These are phyloP conservation scores for Linnaemya tessellans DNA, from an alignment of 2,888 invertebrate species.

Conservation along the genomic window DNA sequence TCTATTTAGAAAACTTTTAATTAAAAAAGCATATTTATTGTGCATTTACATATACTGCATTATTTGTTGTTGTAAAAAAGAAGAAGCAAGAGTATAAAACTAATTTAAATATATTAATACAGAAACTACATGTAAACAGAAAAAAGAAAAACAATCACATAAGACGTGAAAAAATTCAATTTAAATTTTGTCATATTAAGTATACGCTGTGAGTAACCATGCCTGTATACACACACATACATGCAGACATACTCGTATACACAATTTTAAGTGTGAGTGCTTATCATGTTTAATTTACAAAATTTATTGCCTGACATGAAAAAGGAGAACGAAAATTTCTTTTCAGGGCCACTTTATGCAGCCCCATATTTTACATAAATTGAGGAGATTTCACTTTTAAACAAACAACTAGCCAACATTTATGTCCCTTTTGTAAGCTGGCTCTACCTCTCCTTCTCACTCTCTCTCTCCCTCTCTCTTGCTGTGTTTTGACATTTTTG, in stretches of 20 bases:
- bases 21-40: slow-evolving; percentile 13
- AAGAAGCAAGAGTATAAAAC: neutral
- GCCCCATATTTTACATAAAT: slow-evolving; percentile 1
- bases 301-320: slow-evolving; percentile 52
- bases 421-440: neutral
- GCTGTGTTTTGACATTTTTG: slow-evolving; percentile 25
- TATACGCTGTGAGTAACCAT: neutral
- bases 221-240: no score
- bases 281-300: slow-evolving; percentile 30
- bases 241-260: neutral
- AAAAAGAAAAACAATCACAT: neutral
- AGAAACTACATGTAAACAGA: slow-evolving; percentile 6
- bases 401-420: neutral
- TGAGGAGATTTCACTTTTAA: slow-evolving; percentile 21
- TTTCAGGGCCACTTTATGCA: neutral
- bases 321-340: slow-evolving; percentile 12
- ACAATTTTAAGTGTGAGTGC: neutral
- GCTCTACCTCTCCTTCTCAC: no score
- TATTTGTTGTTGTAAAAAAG: neutral
- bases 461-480: no score
- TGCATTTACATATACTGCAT: slow-evolving; percentile 1
- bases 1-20: slow-evolving; percentile 31
- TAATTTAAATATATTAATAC: slow-evolving; percentile 37
- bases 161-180: slow-evolving; percentile 18
- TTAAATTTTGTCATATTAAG: neutral